Conservation (phyloP, 1,140 invertebrate genomes). For the Bombus superbus region DNA sequence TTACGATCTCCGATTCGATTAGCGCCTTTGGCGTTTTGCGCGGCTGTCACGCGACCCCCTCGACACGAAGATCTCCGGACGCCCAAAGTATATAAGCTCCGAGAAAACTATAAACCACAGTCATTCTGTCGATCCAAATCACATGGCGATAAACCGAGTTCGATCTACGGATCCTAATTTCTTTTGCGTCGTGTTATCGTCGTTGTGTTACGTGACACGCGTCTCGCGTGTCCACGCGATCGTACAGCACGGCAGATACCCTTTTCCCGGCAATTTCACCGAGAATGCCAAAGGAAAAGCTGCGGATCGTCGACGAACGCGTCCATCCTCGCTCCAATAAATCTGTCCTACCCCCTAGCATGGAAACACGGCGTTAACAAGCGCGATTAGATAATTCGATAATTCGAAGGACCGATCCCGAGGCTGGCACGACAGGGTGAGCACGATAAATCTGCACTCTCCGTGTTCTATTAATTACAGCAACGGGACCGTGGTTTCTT, state of each 20-base stretch:
- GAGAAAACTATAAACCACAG: no score
- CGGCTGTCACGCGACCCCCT: neutral
- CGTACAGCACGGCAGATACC: no score
- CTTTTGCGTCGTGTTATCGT: no score
- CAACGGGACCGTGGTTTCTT: conserved; percentile 16
- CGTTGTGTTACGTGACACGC: no score
- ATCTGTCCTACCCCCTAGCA: neutral
- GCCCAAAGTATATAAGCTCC: no score
- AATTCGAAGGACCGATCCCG: conserved; percentile 24
- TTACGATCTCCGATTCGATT: neutral
- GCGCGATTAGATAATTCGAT: conserved; percentile 53
- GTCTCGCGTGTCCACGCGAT: neutral
- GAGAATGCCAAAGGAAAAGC: neutral
- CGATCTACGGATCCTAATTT: no score
- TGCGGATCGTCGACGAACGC: neutral
- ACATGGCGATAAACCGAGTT: no score
- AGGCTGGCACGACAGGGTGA: neutral
- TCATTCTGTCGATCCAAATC: no score
- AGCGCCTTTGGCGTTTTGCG: neutral
- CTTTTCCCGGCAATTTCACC: neutral
- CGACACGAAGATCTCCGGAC: no score
- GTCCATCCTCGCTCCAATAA: conserved; percentile 19
- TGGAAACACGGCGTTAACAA: conserved; percentile 44
- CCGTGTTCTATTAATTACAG: conserved; percentile 51
- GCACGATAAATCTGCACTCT: conserved; percentile 8